Base-by-base conservation (phyloP, 2,113 vertebrate genomes). In the Anser cygnoides region DNA sequence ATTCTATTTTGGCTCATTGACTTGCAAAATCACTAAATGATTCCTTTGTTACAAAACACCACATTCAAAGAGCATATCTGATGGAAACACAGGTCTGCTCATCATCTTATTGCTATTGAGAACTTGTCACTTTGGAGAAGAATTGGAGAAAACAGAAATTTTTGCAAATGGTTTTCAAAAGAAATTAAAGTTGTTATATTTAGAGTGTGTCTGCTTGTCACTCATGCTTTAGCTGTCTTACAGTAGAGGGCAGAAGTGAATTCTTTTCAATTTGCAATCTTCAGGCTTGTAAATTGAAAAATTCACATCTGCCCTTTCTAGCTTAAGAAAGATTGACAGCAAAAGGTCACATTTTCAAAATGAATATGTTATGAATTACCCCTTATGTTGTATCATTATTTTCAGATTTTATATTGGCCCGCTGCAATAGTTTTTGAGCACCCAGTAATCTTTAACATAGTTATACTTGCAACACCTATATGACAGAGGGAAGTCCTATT, bases 231-330 rank as follows among this genome's bases (percentile, higher is more conserved):
- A 87, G 55, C 49, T 95, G 31, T 93, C 77, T 91, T 76, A 79
- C 70, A 78, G 73, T 37, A 74, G 82, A 92, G 80, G 86, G 52
- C 58, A 95, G 70, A 89, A 94, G 75, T 82, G 73, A 87, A 89
- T 91, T 95, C 55, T 88, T 86, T 90, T 67, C 65, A 84, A 92
- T 96, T 96, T 92, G 85, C 67, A 78, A 41, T 58, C 94, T 85
- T 93, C 57, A 79, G 74, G 78, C 78, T 89, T 95, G 84, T 90
- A 92, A 96, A 95, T 95, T 79, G 82, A 92, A 95, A 97, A 93
- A 84, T 94, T 23, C 43, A 2, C 20, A 54, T 62, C 71, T 90
- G 82, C 77, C 58, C 31, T 93, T 88, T 93, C 84, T 87, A 68
- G 33, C n/a, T 95, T 67, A 83, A 68, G 81, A 82, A 92, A 76